Evolutionary conservation across 2,113 vertebrate genomes (phyloP), one percentile per base, ranked within the genome.

Genomic region (Zingel zingel): DNA sequence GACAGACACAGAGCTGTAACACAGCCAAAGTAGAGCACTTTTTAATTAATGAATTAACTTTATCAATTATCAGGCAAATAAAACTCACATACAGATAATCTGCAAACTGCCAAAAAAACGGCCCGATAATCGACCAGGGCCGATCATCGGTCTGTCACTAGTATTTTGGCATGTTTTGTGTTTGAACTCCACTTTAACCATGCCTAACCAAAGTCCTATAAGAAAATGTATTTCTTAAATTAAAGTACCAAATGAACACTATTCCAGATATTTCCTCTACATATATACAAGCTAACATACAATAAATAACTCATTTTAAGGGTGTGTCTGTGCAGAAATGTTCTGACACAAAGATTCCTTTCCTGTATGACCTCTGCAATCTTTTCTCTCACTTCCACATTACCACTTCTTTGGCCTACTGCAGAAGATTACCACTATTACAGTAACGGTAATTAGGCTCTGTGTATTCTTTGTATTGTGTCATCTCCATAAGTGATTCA

Each of bases 381-480:
- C 84, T 88, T 95, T 90, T 90, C 94, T 91, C 79, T 87, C 93
- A 85, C 96, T 89, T 83, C 93, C 73, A 47, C 77, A 39, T 75
- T 91, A 88, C 86, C 93, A 94, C 88, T 96, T 91, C 89, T 94
- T 51, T 90, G 67, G 95, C 94, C 95, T 78, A 91, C 97, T 92
- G 96, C 98, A 99, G 98, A 98, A 97, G 97, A 99, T 99, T 94
- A 97, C 98, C 91, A 97, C 98, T 93, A 95, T 99, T 94, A 99
- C 98, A 94, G 98, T 99, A 81, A 98, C 97, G 98, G 98, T 99
- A 99, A 99, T 92, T 94, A 86, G 85, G 83, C 85, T 92, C 77
- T 84, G 83, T 87, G 77, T 85, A 47, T 85, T 91, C 53, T 91
- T 71, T 94, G 84, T 92, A 54, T 87, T 85, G 50, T 94, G 64